phyloP scores from a whole-genome alignment of 2,888 invertebrate species.

The Standfussiana lucernea region DNA sequence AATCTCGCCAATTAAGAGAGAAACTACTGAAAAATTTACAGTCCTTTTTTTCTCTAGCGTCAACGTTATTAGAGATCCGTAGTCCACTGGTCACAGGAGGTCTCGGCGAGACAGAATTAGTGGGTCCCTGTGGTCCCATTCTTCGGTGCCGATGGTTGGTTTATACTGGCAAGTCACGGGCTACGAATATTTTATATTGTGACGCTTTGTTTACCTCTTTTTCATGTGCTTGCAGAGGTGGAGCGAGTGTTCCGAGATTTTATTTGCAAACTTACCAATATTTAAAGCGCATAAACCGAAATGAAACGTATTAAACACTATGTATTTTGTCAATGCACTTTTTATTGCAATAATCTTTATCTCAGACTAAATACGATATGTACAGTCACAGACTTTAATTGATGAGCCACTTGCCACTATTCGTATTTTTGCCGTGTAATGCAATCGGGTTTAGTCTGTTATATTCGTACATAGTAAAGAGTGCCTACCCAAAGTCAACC shows the following conservation, averaged over 20 bases:
- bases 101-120: slow-evolving; percentile 47
- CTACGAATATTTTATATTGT: slow-evolving; percentile 46
- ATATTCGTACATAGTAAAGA: no score
- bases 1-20: background rate
- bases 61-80: slow-evolving; percentile 26
- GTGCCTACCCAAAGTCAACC: no score
- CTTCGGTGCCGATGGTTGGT: slow-evolving; percentile 35
- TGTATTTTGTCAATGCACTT: no score
- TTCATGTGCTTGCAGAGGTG: background rate
- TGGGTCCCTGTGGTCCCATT: slow-evolving; percentile 51
- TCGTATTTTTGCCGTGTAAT: no score
- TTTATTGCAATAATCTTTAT: no score
- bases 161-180: slow-evolving; percentile 13
- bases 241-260: background rate
- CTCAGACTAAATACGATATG: no score
- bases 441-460: no score
- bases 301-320: background rate
- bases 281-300: background rate
- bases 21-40: slow-evolving; percentile 24
- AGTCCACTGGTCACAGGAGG: slow-evolving; percentile 44
- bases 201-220: background rate
- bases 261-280: background rate
- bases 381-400: no score
- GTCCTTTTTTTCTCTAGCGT: slow-evolving; percentile 10
- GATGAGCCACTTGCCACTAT: no score